A percentile compares a stretch with the other conserved stretches of the same genome.
Evolutionary conservation across 1,140 invertebrate species (phyloP).

Genomic region (Brachionus rotundiformis): DNA sequence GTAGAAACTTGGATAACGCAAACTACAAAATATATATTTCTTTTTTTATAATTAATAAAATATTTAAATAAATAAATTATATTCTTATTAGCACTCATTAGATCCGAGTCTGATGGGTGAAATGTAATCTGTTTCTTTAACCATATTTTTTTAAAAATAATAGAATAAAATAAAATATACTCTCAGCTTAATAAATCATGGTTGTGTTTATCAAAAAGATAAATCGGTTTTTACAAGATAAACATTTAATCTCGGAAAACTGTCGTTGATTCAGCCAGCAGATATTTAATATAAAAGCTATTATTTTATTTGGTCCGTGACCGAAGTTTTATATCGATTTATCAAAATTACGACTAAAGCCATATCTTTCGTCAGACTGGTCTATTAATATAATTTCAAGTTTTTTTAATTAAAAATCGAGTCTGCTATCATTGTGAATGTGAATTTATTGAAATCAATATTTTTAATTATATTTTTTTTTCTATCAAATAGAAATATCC

Average conservation of each 20-base stretch:
- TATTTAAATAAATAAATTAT: background rate
- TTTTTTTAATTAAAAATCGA: constrained; percentile 40
- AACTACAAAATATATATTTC: background rate
- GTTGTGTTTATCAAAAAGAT: constrained; percentile 13
- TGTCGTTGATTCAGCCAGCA: constrained; percentile 17
- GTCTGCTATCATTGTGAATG: constrained; percentile 23
- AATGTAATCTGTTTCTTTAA: background rate
- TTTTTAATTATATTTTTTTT: constrained; percentile 26
- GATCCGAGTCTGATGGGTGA: background rate
- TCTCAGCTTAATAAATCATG: constrained; percentile 27
- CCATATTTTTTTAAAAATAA: background rate
- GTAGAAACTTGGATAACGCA: background rate
- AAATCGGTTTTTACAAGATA: constrained; percentile 32
- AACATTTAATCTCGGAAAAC: constrained; percentile 25
- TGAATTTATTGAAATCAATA: constrained; percentile 32
- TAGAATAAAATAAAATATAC: background rate
- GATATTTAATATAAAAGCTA: constrained; percentile 6
- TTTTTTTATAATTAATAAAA: constrained; percentile 1
- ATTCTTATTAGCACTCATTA: constrained; percentile 14
- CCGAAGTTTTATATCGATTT: constrained; percentile 33
- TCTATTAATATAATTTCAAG: constrained; percentile 30
- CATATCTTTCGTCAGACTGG: constrained; percentile 24
- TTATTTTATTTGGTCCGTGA: constrained; percentile 15
- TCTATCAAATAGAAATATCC: background rate
- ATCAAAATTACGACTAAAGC: constrained; percentile 30